Conservation (phyloP, 2,888 invertebrate species). For the Artemia sinica region DNA sequence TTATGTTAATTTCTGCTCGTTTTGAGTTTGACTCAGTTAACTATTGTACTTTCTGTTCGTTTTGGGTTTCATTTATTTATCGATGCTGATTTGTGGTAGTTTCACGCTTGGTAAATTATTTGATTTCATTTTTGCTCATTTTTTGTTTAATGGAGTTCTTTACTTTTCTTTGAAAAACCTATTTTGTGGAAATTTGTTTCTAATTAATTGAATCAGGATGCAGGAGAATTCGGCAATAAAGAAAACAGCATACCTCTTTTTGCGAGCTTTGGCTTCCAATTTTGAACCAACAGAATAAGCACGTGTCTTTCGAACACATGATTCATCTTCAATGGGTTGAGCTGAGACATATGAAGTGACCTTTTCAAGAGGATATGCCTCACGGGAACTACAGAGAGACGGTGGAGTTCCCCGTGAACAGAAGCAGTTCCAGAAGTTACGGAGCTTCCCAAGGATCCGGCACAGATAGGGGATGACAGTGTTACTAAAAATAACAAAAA, state of each 20-base stretch:
- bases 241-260: constrained; percentile 30
- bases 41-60: too few species aligned
- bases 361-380: constrained; percentile 56
- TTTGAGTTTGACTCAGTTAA: too few species aligned
- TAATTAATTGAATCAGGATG: too few species aligned
- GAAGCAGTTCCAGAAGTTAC: constrained; percentile 65
- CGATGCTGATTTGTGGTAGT: too few species aligned
- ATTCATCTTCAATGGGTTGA: constrained; percentile 43
- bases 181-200: too few species aligned
- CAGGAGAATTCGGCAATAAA: not conserved
- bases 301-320: constrained; percentile 45
- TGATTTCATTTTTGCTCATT: too few species aligned
- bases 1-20: too few species aligned
- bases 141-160: too few species aligned
- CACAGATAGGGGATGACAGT: constrained; percentile 40
- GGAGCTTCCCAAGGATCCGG: constrained; percentile 41
- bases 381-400: constrained; percentile 53
- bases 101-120: too few species aligned
- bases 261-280: constrained; percentile 37
- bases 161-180: too few species aligned
- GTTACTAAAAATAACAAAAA: constrained; percentile 23
- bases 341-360: constrained; percentile 50
- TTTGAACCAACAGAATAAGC: constrained; percentile 72
- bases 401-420: constrained; percentile 61
- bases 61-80: too few species aligned